Evolutionary conservation across 2,797 vertebrate species (phyloP), one percentile per base, ranked within the genome.

Genomic region (Lacerta agilis): DNA sequence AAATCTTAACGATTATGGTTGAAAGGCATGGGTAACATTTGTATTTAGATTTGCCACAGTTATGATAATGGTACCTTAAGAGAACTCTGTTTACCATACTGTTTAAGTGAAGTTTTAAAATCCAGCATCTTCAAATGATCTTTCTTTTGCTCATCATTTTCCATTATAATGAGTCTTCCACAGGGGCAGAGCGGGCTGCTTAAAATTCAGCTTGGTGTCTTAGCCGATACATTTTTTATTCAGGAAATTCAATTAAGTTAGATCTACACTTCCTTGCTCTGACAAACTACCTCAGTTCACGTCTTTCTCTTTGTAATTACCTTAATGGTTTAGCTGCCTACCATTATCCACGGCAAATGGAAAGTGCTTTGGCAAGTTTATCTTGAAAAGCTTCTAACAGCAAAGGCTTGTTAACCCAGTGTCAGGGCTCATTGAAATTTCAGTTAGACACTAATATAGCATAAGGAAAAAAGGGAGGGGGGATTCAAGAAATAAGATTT

Each of bases 191-290:
- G 49, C 9, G 29, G 69, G 18, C 81, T 69, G 10, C 75, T 94
- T 88, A 87, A 88, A 92, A 92, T 91, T 91, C 13, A 17, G 90
- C 86, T 90, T 91, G 43, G 41, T 90, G 5, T 90, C 72, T 92
- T 84, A 83, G 4, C 5, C 72, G 73, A 85, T 91, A 45, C 2
- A 76, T 91, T 90, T 92, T 89, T 88, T 94, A 87, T 92, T 93
- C 84, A 90, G 71, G 89, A 23, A 89, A 92, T 93, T 91, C 66
- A 95, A 76, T 94, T 92, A 90, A 90, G 25, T 87, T 94, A 84
- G 77, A 91, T 78, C 76, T 92, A 23, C 0, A 55, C 58, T 92
- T 94, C 80, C 43, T 88, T 87, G 49, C 82, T 92, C 80, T 90
- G 82, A 93, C 86, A 92, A 93, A 94, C 79, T 87, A 78, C 45